Evolutionary conservation across 2,113 vertebrate genomes (phyloP), one percentile per base, ranked within the genome.

Genomic region (Heterotilapia buettikoferi): DNA sequence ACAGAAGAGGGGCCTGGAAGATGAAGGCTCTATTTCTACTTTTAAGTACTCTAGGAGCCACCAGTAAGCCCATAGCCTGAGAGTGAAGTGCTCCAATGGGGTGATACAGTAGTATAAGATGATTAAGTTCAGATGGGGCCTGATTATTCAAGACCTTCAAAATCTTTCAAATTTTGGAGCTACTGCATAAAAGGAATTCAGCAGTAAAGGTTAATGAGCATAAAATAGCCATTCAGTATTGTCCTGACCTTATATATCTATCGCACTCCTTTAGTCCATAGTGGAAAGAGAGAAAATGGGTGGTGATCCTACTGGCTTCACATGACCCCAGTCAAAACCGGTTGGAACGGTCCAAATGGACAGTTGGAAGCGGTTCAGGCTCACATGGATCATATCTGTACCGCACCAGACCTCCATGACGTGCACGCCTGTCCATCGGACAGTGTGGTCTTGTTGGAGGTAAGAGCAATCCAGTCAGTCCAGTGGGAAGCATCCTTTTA

Each of bases 321-420:
- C 93, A 94, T 5, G 86, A 82, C 9, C 92, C 86, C n/a, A 93
- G 78, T 3, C 82, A 18, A 52, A 89, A 89, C 45, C 40, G n/a
- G 68, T 24, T 1, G 91, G 85, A 1, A 3, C 9, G 5, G n/a
- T 79, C 92, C 92, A 88, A 1, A 84, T 31, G 4, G 79, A 50
- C 43, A 92, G 66, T 38, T 80, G 85, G 2, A 26, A 6, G 14
- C 85, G 85, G 88, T 94, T 92, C 78, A 92, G 71, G 33, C 88
- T 85, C 73, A 94, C 91, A 1, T 84, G 57, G 2, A 93, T 4
- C 1, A 9, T 6, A 2, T 79, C 53, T 2, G 9, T 2, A 0
- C 87, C 87, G 53, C 93, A 94, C 63, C 79, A 45, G 5, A 86
- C 81, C 6, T 93, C 83, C 88, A 93, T 92, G 1, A 85, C 82